Evolutionary conservation across 2,888 invertebrate genomes (phyloP), one percentile per base, ranked within the genome.

Genomic region (Phalangium opilio): DNA sequence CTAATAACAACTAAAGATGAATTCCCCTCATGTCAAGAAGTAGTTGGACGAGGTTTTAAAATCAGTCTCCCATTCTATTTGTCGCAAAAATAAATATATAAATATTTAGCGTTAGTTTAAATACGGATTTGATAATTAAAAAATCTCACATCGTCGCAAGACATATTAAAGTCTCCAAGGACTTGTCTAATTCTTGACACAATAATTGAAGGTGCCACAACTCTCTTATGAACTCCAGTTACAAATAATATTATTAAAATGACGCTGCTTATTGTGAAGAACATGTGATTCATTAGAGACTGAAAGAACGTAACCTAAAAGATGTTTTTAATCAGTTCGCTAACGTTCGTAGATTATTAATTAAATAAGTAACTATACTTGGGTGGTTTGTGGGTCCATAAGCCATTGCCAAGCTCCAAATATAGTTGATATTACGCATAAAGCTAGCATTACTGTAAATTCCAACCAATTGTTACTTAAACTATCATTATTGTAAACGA

Each of bases 321-420:
- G 39, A 50, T 49, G 19, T n/a, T n/a, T n/a, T n/a, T n/a, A n/a
- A n/a, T n/a, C n/a, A n/a, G n/a, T n/a, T n/a, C n/a, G n/a, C n/a
- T n/a, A n/a, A n/a, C n/a, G n/a, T n/a, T n/a, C n/a, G n/a, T n/a
- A n/a, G n/a, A n/a, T n/a, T n/a, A n/a, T n/a, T n/a, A 49, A 51
- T 43, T 33, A 41, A 15, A 33, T 38, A 21, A 44, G n/a, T 19
- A 36, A 39, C 8, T 34, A 21, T 54, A 70, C 70, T 60, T 86
- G 79, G n/a, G 87, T 80, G 17, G 93, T 91, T 48, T 83, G 77
- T 0, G 93, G 91, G 67, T 95, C 95, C 61, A 83, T 81, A 40
- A 96, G 71, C 95, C 95, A 96, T 62, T 87, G 85, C 77, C 89
- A 93, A 3, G 95, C 93, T 8, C 91, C 90, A 48, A 87, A 79